Conservation (phyloP, 2,797 vertebrate genomes). For the Amniataba percoides region DNA sequence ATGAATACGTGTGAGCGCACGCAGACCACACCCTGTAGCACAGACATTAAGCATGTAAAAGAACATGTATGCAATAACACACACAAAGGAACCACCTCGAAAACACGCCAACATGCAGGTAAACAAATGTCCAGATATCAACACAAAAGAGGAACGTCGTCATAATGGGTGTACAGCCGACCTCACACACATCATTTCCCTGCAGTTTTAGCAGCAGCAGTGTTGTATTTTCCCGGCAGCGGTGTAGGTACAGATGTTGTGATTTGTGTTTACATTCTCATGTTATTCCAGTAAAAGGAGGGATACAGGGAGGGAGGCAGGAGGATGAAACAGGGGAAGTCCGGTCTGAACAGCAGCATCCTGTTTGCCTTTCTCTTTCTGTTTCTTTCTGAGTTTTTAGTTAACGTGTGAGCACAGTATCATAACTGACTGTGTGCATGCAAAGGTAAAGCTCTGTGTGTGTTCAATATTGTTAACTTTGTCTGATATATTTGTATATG, state of each 20-base stretch:
- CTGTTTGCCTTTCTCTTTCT: conserved; percentile 48
- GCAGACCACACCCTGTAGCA: conserved; percentile 5
- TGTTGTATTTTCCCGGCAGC: conserved; percentile 11
- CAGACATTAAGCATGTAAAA: not conserved
- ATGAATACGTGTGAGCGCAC: conserved; percentile 34
- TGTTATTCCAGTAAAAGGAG: conserved; percentile 36
- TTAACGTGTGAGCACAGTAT: not conserved
- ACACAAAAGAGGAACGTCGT: conserved; percentile 14
- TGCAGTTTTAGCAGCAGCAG: conserved; percentile 3
- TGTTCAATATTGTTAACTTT: not conserved
- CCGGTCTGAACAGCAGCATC: conserved; percentile 55
- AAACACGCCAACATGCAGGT: conserved; percentile 26
- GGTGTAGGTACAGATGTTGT: not conserved
- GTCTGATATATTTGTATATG: not conserved
- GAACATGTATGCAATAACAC: not conserved
- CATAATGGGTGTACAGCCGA: not conserved
- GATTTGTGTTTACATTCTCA: conserved; percentile 22
- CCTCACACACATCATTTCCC: conserved; percentile 11
- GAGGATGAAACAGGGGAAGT: conserved; percentile 30
- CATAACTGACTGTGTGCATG: not conserved
- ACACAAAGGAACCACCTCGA: conserved; percentile 10
- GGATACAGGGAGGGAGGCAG: conserved; percentile 24
- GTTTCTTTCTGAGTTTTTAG: not conserved
- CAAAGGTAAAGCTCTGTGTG: not conserved
- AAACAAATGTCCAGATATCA: not conserved